phyloP scores from a whole-genome alignment of 2,113 vertebrate species.

The Oostethus manadensis region DNA sequence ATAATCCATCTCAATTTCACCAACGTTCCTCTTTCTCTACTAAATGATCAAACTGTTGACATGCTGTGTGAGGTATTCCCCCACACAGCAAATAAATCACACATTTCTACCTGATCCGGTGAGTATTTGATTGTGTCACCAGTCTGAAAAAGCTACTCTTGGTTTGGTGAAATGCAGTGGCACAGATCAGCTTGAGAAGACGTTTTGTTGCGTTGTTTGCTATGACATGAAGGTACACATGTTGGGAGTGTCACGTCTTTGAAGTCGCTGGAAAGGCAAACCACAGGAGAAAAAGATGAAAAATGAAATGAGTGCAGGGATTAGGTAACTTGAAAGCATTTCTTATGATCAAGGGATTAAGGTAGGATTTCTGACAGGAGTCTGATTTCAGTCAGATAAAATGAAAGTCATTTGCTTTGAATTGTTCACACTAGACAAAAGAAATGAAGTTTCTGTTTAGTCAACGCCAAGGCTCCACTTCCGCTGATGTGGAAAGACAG shows the following conservation, averaged over 20 bases:
- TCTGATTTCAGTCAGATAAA: constrained; percentile 9
- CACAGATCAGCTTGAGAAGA: constrained; percentile 41
- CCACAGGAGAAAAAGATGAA: constrained; percentile 20
- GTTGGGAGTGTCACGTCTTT: constrained; percentile 44
- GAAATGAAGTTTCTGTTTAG: constrained; percentile 4
- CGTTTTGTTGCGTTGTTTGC: constrained; percentile 38
- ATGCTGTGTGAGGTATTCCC: too few species aligned
- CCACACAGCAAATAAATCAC: too few species aligned
- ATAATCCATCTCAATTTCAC: too few species aligned
- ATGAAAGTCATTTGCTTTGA: constrained; percentile 8
- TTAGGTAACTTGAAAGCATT: constrained; percentile 47
- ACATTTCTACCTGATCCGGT: too few species aligned
- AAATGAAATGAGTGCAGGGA: constrained; percentile 39
- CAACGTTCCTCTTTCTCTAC: too few species aligned
- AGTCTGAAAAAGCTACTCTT: not conserved
- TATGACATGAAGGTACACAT: constrained; percentile 35
- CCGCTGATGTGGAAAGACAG: not conserved
- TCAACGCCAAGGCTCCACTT: not conserved
- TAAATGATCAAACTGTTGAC: too few species aligned
- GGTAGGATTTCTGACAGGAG: constrained; percentile 42
- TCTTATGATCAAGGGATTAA: constrained; percentile 33
- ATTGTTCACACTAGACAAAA: constrained; percentile 15
- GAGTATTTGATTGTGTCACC: too few species aligned
- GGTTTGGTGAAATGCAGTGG: constrained; percentile 14
- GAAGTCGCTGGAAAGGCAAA: constrained; percentile 48